Evolutionary conservation across 1,140 invertebrate species (phyloP).

Genomic region (Caenorhabditis latens): DNA sequence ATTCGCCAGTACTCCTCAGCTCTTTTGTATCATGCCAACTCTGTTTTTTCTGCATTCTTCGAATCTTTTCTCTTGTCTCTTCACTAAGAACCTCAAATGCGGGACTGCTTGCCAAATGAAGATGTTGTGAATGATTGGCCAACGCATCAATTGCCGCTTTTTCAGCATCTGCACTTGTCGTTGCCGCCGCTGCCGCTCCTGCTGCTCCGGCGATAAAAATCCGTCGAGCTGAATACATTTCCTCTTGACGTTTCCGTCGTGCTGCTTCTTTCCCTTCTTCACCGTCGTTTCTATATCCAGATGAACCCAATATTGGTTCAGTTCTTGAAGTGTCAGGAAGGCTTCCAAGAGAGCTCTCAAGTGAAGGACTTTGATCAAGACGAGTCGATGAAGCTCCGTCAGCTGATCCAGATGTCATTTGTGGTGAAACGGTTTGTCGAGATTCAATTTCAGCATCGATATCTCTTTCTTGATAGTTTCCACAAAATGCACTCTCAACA

Average conservation of each 20-base stretch:
- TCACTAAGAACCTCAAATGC: conserved; percentile 67
- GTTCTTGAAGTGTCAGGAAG: conserved; percentile 58
- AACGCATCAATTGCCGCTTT: conserved; percentile 64
- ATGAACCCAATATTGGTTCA: conserved; percentile 50
- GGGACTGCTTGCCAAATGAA: conserved; percentile 63
- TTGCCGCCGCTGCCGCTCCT: conserved; percentile 43
- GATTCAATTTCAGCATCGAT: conserved; percentile 67
- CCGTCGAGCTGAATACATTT: conserved; percentile 67
- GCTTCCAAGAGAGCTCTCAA: conserved; percentile 59
- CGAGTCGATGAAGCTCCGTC: conserved; percentile 40
- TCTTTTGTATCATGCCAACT: conserved; percentile 63
- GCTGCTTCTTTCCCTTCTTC: conserved; percentile 42
- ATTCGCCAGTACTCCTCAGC: conserved; percentile 47
- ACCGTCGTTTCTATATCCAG: background rate
- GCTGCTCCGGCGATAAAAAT: conserved; percentile 68
- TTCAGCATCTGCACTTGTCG: conserved; percentile 16
- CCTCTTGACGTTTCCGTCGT: conserved; percentile 57
- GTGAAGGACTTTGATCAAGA: conserved; percentile 61
- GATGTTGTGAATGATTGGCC: conserved; percentile 67
- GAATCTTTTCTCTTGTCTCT: conserved; percentile 68
- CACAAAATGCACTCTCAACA: conserved; percentile 63
- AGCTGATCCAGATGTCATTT: conserved; percentile 43
- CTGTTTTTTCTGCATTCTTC: conserved; percentile 66
- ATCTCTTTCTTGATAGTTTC: conserved; percentile 61
- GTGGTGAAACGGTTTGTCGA: conserved; percentile 58